These are phyloP conservation scores for Clarias magur DNA, from an alignment of 2,113 vertebrate species.

Conservation along the genomic window DNA sequence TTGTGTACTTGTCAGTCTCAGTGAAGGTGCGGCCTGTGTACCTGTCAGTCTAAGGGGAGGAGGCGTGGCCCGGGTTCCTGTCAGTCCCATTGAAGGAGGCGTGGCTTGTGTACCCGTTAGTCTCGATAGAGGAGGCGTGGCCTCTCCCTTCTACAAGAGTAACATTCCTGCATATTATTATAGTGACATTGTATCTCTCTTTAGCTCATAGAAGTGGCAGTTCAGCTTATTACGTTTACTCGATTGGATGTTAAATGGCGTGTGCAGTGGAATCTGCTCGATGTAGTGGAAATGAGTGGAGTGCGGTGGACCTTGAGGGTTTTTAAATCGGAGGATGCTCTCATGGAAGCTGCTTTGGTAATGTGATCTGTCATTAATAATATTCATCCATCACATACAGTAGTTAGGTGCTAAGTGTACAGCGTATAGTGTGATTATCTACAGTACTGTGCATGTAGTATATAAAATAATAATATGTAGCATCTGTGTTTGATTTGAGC, in stretches of 20 bases:
- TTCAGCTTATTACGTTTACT: background rate
- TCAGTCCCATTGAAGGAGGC: background rate
- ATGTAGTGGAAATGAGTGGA: background rate
- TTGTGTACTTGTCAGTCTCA: background rate
- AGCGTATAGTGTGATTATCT: too few relatives aligned
- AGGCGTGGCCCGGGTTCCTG: background rate
- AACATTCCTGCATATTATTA: background rate
- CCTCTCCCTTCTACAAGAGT: background rate
- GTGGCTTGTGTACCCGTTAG: background rate
- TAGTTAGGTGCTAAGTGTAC: too few relatives aligned
- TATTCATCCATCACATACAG: too few relatives aligned
- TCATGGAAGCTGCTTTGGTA: background rate
- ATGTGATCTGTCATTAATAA: background rate
- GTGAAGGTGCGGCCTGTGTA: background rate
- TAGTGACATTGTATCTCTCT: background rate
- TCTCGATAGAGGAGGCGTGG: background rate
- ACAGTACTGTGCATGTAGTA: too few relatives aligned
- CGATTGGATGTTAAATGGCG: background rate
- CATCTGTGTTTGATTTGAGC: background rate
- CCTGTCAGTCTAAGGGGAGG: background rate
- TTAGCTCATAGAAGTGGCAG: background rate
- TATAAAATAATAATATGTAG: too few relatives aligned
- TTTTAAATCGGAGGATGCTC: background rate
- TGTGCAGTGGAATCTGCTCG: background rate
- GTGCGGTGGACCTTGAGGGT: background rate